A percentile compares a stretch with the other conserved stretches of the same genome.
phyloP scores from a whole-genome alignment of 1,140 invertebrate species.

The Pseudomyrmex sp. region DNA sequence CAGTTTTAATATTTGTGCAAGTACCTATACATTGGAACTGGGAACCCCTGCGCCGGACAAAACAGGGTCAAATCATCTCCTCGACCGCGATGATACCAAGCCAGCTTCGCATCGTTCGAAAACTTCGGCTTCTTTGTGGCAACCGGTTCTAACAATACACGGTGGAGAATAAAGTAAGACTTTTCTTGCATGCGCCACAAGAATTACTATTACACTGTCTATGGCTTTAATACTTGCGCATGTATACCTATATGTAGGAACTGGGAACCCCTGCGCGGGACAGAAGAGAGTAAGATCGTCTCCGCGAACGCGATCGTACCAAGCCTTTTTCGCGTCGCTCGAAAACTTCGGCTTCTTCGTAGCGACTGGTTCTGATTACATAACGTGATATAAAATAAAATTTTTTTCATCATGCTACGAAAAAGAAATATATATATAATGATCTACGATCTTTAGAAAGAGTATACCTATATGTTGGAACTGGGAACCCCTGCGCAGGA shows the following conservation, averaged over 20 bases:
- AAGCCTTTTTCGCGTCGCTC: conserved; percentile 84
- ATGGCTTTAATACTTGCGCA: conserved; percentile 42
- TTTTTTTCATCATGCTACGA: conserved; percentile 12
- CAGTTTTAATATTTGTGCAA: conserved; percentile 11
- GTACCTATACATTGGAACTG: conserved; percentile 87
- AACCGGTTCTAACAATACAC: conserved; percentile 86
- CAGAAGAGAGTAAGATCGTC: conserved; percentile 82
- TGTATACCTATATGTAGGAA: conserved; percentile 87
- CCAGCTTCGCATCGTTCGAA: conserved; percentile 84
- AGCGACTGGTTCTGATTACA: conserved; percentile 87
- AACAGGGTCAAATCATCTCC: conserved; percentile 79
- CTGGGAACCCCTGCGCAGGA: conserved; percentile 90
- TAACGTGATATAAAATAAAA: conserved; percentile 19
- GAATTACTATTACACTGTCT: not conserved
- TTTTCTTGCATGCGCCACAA: not conserved
- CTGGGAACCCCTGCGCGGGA: conserved; percentile 90
- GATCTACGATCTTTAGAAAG: not conserved
- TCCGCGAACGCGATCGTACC: conserved; percentile 77
- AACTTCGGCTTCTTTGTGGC: conserved; percentile 87
- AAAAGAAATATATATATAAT: not conserved
- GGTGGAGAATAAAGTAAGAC: not conserved
- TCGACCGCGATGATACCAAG: conserved; percentile 75
- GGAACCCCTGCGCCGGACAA: conserved; percentile 89
- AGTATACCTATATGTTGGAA: conserved; percentile 86
- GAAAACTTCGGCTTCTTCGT: conserved; percentile 87